phyloP scores from a whole-genome alignment of 2,113 vertebrate species.

The Pristiophorus japonicus region DNA sequence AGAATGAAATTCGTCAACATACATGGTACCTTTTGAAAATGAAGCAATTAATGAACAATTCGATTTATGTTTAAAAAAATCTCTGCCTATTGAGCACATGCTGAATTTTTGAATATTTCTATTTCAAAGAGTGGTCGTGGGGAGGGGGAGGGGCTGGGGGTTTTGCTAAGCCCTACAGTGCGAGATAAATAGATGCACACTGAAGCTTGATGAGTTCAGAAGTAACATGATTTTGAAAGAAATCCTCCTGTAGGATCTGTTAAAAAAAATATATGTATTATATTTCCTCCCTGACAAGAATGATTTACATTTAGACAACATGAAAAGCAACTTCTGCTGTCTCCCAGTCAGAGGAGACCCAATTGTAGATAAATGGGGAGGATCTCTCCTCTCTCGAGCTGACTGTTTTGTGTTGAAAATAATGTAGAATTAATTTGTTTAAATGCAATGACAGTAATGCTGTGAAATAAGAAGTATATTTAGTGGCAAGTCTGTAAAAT shows the following conservation, averaged over 20 bases:
- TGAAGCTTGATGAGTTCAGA: background rate
- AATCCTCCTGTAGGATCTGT: background rate
- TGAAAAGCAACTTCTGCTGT: constrained; percentile 1
- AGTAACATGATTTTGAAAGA: background rate
- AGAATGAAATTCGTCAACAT: background rate
- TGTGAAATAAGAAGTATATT: constrained; percentile 5
- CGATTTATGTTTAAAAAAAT: background rate
- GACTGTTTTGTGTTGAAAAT: constrained; percentile 16
- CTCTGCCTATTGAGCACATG: background rate
- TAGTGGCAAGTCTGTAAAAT: background rate
- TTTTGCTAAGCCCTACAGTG: background rate
- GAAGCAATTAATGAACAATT: background rate
- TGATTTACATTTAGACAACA: constrained; percentile 4
- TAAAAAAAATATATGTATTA: background rate
- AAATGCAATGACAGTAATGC: background rate
- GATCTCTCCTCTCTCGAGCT: background rate
- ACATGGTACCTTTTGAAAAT: background rate
- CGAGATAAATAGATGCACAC: background rate
- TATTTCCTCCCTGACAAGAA: background rate
- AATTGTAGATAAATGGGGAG: background rate
- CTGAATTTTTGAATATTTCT: background rate
- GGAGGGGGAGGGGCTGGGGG: background rate
- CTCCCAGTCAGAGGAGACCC: background rate
- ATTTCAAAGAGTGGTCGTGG: too few relatives aligned
- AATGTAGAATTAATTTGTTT: constrained; percentile 17